Conservation (phyloP, 2,797 vertebrate genomes). For the Coregonus sp. region DNA sequence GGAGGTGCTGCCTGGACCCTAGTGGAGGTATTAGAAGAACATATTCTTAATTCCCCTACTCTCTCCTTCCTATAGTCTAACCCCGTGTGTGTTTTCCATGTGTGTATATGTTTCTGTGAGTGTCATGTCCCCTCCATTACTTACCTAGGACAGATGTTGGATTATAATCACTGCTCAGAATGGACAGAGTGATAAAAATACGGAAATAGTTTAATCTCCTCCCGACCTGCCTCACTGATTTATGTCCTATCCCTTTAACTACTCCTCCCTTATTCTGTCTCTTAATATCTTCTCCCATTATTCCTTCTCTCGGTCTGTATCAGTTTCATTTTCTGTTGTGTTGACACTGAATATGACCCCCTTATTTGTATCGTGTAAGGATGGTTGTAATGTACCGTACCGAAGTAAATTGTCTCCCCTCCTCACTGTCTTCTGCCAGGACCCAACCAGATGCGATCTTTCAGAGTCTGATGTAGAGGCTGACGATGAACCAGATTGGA, state of each 20-base stretch:
- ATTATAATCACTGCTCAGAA: slow-evolving; percentile 47
- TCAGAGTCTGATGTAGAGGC: slow-evolving; percentile 91
- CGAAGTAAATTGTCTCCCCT: neutral
- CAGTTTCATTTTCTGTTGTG: neutral
- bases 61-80: neutral
- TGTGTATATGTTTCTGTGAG: slow-evolving; percentile 2
- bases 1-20: neutral
- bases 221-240: neutral
- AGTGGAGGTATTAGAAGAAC: neutral
- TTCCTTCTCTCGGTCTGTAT: slow-evolving; percentile 5
- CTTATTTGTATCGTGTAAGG: slow-evolving; percentile 8
- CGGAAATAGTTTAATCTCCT: slow-evolving; percentile 42
- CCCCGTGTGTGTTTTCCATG: neutral
- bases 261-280: neutral
- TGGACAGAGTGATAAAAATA: slow-evolving; percentile 30
- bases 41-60: neutral
- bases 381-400: neutral
- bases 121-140: neutral
- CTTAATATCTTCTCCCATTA: neutral
- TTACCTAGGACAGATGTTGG: slow-evolving; percentile 49
- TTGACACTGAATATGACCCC: neutral
- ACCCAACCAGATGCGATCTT: slow-evolving; percentile 94
- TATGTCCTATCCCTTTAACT: neutral
- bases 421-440: slow-evolving; percentile 59
- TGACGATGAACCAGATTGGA: slow-evolving; percentile 94